Base-by-base conservation (phyloP, 1,140 invertebrate genomes). In the Nomia melanderi region DNA sequence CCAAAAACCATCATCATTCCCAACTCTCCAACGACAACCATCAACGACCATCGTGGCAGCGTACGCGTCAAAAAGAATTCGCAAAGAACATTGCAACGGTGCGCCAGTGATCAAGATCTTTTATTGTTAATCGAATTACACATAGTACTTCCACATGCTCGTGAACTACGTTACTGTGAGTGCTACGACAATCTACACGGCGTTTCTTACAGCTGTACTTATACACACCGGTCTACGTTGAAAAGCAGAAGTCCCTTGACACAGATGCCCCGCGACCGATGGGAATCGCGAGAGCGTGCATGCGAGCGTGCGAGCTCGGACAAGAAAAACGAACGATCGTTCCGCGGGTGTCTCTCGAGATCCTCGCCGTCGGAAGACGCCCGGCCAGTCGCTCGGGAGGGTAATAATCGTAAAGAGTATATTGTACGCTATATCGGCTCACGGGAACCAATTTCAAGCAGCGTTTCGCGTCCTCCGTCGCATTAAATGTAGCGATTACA, bases 101-200 rank as follows among this genome's bases (percentile, higher is more conserved):
- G 23, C 73, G 63, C 65, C 66, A 82, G 77, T 64, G 75, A 78
- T 86, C 66, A 86, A 47, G 66, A 81, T 47, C 47, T 85, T 86
- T 86, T 86, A 80, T 85, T 85, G 74, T 81, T 79, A 85, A n/a
- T 83, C 74, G 77, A 60, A 74, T 86, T 86, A 86, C 73, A 86
- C 77, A 72, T 78, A 56, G 56, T 65, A 67, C 69, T 78, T 69
- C 63, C 76, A 64, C 57, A 84, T 65, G 70, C 67, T 80, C 57
- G 53, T 53, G 59, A 59, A 66, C 78, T 80, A 81, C 44, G 76
- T 65, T 81, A 66, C 60, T 66, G 76, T 70, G 60, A 73, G 77
- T 67, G 67, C 79, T 74, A 69, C 67, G 60, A 77, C 75, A 80
- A 64, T 79, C 82, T 86, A 83, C 70, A 31, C 56, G 64, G 54